Conservation (phyloP, 2,113 vertebrate species). For the Ibidorhyncha struthersii region DNA sequence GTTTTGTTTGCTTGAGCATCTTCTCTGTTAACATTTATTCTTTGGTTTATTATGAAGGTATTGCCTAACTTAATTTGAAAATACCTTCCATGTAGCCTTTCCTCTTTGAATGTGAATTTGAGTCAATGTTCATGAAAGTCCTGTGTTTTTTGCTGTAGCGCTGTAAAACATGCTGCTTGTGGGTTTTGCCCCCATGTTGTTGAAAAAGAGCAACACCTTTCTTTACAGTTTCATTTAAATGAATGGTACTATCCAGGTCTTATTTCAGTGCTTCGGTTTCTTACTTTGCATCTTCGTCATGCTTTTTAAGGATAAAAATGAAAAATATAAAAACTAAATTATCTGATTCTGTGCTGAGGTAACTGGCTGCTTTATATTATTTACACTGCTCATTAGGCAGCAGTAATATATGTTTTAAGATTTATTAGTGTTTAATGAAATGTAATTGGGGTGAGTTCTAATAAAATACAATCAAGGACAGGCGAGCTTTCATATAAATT, state of each 20-base stretch:
- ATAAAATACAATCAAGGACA: background rate
- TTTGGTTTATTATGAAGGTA: background rate
- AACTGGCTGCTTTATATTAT: background rate
- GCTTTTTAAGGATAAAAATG: background rate
- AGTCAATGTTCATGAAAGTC: background rate
- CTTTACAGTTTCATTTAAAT: background rate
- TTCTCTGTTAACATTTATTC: background rate
- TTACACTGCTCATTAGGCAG: background rate
- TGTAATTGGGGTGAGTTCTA: background rate
- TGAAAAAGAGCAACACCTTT: background rate
- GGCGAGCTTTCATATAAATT: background rate
- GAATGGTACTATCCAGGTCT: background rate
- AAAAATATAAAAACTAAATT: background rate
- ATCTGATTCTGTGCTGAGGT: background rate
- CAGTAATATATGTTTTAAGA: background rate
- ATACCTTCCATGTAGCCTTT: background rate
- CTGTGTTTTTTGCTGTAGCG: background rate
- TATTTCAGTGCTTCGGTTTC: background rate
- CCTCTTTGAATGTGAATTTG: background rate
- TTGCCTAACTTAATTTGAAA: background rate
- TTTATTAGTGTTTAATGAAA: conserved; percentile 23
- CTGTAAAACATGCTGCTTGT: background rate
- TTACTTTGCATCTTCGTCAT: background rate
- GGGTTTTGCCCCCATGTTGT: background rate
- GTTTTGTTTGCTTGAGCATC: background rate